These are phyloP conservation scores for Helogale parvula DNA, from an alignment of 2,113 vertebrate genomes.

Conservation along the genomic window DNA sequence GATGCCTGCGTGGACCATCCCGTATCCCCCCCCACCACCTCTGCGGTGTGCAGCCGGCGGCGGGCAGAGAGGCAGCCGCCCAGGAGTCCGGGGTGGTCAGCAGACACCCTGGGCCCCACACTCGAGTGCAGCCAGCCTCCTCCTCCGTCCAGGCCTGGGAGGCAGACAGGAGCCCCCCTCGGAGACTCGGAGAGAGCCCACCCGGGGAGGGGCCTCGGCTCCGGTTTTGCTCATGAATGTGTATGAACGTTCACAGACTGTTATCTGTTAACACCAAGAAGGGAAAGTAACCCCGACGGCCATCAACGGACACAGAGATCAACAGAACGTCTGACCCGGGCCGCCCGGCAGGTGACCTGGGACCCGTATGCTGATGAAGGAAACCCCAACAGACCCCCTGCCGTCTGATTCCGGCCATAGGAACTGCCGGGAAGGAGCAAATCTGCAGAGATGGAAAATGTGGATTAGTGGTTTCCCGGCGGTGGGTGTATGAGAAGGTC, in stretches of 20 bases:
- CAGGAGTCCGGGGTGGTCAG: too few species aligned
- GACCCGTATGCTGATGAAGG: background rate
- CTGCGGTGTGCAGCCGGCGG: rapidly evolving
- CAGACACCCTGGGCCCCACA: background rate
- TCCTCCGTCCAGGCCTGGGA: background rate
- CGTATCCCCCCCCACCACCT: rapidly evolving
- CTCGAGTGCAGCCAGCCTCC: rapidly evolving
- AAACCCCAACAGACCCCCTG: background rate
- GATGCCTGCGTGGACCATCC: rapidly evolving
- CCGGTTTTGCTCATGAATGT: background rate
- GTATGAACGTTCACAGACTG: background rate
- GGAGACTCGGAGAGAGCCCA: background rate
- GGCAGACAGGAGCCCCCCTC: background rate
- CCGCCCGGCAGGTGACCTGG: background rate
- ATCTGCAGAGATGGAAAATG: background rate
- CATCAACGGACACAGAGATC: background rate
- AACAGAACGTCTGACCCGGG: background rate
- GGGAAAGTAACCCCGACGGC: background rate
- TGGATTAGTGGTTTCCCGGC: background rate
- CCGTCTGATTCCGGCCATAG: rapidly evolving
- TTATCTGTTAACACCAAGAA: background rate
- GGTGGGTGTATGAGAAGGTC: background rate
- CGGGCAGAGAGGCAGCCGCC: background rate
- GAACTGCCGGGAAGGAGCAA: background rate
- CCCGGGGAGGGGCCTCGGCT: too few species aligned